Evolutionary conservation across 2,113 vertebrate genomes (phyloP), one percentile per base, ranked within the genome.

Genomic region (Epinephelus cyanopodus): DNA sequence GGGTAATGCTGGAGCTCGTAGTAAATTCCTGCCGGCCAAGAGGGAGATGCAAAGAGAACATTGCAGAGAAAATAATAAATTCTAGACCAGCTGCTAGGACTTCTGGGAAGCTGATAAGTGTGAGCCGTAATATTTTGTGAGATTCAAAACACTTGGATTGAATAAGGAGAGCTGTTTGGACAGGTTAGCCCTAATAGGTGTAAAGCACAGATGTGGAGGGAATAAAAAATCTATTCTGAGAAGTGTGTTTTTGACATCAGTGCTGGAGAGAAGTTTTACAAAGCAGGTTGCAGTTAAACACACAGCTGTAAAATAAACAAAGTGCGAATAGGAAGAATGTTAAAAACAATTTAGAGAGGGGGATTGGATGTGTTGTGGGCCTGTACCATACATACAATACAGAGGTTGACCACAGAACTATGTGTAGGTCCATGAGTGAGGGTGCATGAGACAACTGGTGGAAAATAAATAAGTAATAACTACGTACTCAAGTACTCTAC

Each of bases 21-120:
- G 84, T 92, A 92, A 89, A 91, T 91, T 90, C 88, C 85, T 88
- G 81, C 69, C 17, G 81, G 83, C 89, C 89, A 77, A 74, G 74
- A 69, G 83, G 91, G 90, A 91, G 86, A 91, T 82, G 80, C 81
- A 75, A 80, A 65, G 60, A 42, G 78, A 91, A 86, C 48, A 10
- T 81, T 84, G 65, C 77, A 79, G 73, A 71, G 82, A 88, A 87
- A 88, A 88, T 81, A 68, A 71, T 74, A 81, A 83, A 88, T 75
- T 88, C 52, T 79, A 79, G 79, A 86, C 75, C 61, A 83, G 70
- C 69, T 69, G 79, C 64, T 74, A 42, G 68, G 79, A 81, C 57
- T 90, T 79, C 85, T 86, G 68, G 77, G 78, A 80, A 82, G 56
- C 74, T 88, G 79, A 80, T 83, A 86, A 79, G 53, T 67, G 45